Conservation (phyloP, 2,113 vertebrate species). For the Gnathonemus echidnorhynchus region DNA sequence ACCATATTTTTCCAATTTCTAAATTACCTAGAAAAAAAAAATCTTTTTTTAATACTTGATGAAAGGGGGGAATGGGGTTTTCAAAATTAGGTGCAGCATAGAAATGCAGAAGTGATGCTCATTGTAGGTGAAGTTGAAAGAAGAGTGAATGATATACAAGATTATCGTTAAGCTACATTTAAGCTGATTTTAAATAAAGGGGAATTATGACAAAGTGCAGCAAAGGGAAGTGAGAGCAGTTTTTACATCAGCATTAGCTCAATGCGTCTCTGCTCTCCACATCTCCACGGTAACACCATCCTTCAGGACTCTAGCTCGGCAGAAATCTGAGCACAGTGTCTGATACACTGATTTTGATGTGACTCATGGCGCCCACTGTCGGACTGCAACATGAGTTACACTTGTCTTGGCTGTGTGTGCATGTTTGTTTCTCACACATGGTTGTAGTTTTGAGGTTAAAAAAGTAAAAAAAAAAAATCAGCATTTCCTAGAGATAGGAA, state of each 20-base stretch:
- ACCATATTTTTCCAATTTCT: constrained; percentile 12
- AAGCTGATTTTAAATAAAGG: not conserved
- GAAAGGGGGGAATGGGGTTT: not conserved
- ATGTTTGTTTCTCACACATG: not conserved
- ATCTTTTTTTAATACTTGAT: not conserved
- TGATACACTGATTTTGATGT: no score
- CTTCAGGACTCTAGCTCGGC: not conserved
- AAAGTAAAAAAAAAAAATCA: not conserved
- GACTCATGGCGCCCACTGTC: not conserved
- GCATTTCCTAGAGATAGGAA: constrained; percentile 1
- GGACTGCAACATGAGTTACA: not conserved
- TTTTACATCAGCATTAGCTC: no score
- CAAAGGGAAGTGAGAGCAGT: not conserved
- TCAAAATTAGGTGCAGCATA: not conserved
- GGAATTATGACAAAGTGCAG: not conserved
- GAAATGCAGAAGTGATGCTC: not conserved
- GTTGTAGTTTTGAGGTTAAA: not conserved
- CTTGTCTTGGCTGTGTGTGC: not conserved
- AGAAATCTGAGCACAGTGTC: not conserved
- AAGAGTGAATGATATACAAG: not conserved
- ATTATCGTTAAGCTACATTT: not conserved
- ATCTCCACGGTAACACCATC: not conserved
- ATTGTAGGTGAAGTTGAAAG: not conserved
- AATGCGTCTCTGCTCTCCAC: not conserved
- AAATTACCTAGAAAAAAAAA: not conserved